Base-by-base conservation (phyloP, 2,888 invertebrate genomes). In the Stenoptilia bipunctidactyla region DNA sequence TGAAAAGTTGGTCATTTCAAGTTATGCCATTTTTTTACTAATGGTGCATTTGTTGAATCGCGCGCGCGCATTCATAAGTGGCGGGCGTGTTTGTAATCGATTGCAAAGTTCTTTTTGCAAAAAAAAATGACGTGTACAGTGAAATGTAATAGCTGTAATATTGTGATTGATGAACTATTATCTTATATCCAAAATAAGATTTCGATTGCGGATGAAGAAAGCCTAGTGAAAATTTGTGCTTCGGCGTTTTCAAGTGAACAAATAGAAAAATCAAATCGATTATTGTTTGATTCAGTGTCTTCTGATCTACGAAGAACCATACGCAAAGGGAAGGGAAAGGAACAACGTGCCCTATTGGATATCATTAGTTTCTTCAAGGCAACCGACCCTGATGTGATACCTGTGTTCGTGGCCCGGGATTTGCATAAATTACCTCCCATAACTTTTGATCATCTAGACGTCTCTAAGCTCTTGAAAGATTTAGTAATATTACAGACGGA, bases 321-420 rank as follows among this genome's bases (percentile, higher is more conserved):
- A 5, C 36, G 50, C 1, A 48, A 48, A 40, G n/a, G 40, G 1
- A 27, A 42, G 3, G 48, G 48, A n/a, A 50, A 48, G 38, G 44
- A 47, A 38, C 37, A 40, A 8, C 36, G 48, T 1, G 39, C 39
- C 9, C 6, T 50, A 9, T 27, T 34, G 1, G 48, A 48, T 13
- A 50, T 50, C 1, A 38, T 48, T 2, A 30, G 27, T 14, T 8
- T 49, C 1, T 44, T 51, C 15, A 48, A 49, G 15, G 34, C 14
- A 39, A 44, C 30, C 2, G 37, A 38, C 3, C 37, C 38, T 15
- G 40, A 41, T 14, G 15, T 25, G 3, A 12, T 44, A 15, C 44
- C 41, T 1, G 39, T 41, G 9, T 44, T 44, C 39, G 39, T 41
- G 3, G 39, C 41, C 13, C 37, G 39, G 2, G 35, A 44, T 34